These are phyloP conservation scores for Drosophila tripunctata DNA, from an alignment of 2,888 invertebrate genomes.

Conservation along the genomic window DNA sequence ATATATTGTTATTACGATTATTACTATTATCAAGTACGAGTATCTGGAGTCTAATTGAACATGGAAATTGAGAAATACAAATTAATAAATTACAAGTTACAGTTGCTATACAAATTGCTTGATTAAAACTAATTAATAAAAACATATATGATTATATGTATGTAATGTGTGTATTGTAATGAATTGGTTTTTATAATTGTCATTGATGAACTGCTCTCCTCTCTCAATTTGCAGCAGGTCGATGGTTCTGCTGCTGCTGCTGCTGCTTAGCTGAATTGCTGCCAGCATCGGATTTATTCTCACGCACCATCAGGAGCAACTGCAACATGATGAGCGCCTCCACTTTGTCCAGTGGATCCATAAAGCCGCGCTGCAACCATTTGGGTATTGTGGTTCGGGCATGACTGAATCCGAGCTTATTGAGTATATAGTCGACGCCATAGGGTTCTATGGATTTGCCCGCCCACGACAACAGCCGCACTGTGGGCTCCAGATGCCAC, in stretches of 20 bases:
- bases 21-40: too few species aligned
- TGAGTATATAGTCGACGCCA: constrained; percentile 98
- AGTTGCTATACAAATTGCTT: constrained; percentile 51
- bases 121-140: constrained; percentile 56
- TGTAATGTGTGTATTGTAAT: too few species aligned
- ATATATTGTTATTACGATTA: too few species aligned
- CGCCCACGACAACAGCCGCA: constrained; percentile 93
- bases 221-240: constrained; percentile 60
- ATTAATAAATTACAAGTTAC: constrained; percentile 27
- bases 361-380: constrained; percentile 99
- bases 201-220: constrained; percentile 49
- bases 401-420: constrained; percentile 98
- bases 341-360: constrained; percentile 98
- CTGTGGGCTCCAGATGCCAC: constrained; percentile 98
- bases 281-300: constrained; percentile 82
- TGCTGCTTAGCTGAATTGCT: constrained; percentile 39
- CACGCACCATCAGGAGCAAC: constrained; percentile 87
- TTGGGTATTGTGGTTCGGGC: constrained; percentile 99
- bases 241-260: constrained; percentile 60
- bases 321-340: constrained; percentile 91
- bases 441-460: constrained; percentile 99
- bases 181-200: constrained; percentile 59
- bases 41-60: constrained; percentile 31
- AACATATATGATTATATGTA: too few species aligned
- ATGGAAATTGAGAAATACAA: constrained; percentile 22